phyloP scores from a whole-genome alignment of 2,113 vertebrate genomes.

The Setophaga petechia region DNA sequence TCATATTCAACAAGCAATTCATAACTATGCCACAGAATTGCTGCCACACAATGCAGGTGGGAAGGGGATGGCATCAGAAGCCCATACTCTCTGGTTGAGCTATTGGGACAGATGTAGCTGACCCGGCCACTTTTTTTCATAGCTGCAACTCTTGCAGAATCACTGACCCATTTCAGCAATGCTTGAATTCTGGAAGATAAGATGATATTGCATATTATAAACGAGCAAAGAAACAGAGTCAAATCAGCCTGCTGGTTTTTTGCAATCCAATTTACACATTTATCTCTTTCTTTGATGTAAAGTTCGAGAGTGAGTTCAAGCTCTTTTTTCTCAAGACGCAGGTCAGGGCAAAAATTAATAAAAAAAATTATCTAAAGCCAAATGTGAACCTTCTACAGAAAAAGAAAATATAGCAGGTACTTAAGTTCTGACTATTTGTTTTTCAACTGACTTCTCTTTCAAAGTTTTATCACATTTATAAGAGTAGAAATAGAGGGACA shows the following conservation, averaged over 20 bases:
- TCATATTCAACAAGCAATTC: conserved; percentile 96
- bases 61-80: conserved; percentile 98
- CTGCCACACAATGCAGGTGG: conserved; percentile 95
- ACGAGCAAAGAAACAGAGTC: not conserved
- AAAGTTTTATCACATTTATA: not conserved
- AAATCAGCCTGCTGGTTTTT: not conserved
- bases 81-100: conserved; percentile 89
- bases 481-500: not conserved
- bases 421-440: not conserved
- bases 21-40: conserved; percentile 97
- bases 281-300: not conserved
- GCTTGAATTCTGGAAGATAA: conserved; percentile 90
- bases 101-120: conserved; percentile 77
- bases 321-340: not conserved
- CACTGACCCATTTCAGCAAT: conserved; percentile 95
- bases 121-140: conserved; percentile 85
- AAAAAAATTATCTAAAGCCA: not conserved
- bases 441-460: no score
- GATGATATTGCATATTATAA: not conserved
- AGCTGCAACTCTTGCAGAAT: conserved; percentile 91
- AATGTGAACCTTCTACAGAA: not conserved
- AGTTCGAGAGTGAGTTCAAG: not conserved
- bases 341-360: not conserved
- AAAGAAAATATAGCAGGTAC: not conserved
- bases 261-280: not conserved